phyloP scores from a whole-genome alignment of 2,113 vertebrate species.

The Aphelocoma coerulescens region DNA sequence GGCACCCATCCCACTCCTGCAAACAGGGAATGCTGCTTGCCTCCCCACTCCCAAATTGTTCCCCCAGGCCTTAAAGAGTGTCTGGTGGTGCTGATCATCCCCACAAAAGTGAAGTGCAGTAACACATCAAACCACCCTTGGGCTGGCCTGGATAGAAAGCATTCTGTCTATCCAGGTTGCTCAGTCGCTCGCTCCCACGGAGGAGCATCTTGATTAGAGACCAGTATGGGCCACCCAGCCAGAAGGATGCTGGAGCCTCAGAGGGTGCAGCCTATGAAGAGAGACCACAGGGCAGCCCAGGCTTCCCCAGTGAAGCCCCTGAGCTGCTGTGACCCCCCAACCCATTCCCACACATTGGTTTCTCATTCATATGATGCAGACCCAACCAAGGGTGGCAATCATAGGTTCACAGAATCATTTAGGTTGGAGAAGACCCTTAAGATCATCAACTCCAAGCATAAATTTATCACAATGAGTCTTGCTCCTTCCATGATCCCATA shows the following conservation, averaged over 20 bases:
- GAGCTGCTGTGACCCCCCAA: neutral
- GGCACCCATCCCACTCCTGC: neutral
- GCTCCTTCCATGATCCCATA: neutral
- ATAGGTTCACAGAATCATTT: neutral
- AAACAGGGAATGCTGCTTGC: neutral
- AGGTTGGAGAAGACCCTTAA: neutral
- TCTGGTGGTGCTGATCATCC: neutral
- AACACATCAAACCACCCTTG: neutral
- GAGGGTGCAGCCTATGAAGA: neutral
- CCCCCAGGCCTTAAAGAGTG: neutral
- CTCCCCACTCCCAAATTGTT: neutral
- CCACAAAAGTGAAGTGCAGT: neutral
- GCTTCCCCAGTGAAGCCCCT: fast-evolving
- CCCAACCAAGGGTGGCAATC: neutral
- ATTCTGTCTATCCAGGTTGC: neutral
- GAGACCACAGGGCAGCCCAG: neutral
- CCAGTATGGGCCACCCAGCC: neutral
- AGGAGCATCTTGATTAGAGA: neutral
- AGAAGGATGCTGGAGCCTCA: neutral
- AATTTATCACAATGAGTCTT: neutral
- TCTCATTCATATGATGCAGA: neutral
- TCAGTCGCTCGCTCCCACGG: fast-evolving
- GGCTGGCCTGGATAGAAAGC: neutral
- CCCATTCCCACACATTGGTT: neutral
- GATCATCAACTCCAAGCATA: neutral